Conservation (phyloP, 2,113 vertebrate species). For the Athene noctua region DNA sequence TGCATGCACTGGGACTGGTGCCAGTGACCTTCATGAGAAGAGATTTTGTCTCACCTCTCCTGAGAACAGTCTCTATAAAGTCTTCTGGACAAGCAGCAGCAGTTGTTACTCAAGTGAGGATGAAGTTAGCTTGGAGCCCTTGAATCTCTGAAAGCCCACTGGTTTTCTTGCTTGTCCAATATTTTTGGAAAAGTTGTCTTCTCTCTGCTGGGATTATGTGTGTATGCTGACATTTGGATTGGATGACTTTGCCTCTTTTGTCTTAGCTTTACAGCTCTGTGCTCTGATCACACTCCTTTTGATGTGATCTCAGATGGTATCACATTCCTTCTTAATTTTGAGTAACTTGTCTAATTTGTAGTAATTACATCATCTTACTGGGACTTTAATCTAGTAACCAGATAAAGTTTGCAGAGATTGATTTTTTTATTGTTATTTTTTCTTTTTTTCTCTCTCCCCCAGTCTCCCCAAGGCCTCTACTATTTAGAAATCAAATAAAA, state of each 20-base stretch:
- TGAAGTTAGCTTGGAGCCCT: background rate
- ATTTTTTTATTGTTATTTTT: background rate
- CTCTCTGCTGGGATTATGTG: background rate
- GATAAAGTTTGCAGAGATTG: background rate
- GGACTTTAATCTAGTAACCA: background rate
- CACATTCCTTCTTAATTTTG: background rate
- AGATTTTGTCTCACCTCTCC: background rate
- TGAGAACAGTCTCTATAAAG: background rate
- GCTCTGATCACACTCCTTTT: background rate
- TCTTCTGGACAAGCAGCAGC: background rate
- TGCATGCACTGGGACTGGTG: background rate
- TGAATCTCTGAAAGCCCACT: background rate
- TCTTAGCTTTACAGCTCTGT: background rate
- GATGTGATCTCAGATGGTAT: background rate
- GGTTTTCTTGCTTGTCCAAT: accelerated
- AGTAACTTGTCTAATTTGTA: background rate
- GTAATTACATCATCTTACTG: background rate
- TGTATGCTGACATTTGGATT: background rate
- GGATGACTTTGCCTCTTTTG: background rate
- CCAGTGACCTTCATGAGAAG: background rate
- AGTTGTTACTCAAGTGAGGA: background rate
- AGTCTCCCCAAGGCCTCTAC: too few species aligned
- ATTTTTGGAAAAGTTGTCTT: background rate
- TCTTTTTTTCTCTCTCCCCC: background rate
- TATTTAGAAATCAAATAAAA: background rate